Evolutionary conservation across 2,797 vertebrate species (phyloP).

Genomic region (Enteromius mattozi): DNA sequence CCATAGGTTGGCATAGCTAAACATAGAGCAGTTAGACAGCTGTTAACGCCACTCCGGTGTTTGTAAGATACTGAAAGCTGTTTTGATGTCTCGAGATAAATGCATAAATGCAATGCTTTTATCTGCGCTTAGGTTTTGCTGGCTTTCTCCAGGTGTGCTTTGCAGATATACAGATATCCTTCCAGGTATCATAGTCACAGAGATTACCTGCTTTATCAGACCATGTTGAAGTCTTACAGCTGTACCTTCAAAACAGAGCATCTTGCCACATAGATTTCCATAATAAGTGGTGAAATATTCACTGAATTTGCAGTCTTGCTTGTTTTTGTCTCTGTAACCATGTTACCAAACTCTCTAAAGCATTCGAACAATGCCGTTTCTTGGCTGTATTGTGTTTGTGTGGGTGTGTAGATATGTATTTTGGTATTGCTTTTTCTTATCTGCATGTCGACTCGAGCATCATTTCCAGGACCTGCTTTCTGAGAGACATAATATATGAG

Average conservation of each 20-base stretch:
- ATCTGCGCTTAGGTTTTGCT: conserved; percentile 4
- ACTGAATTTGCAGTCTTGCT: neutral
- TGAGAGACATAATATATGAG: neutral
- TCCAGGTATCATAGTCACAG: neutral
- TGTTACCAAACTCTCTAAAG: neutral
- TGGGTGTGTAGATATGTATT: neutral
- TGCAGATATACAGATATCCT: neutral
- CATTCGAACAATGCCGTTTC: neutral
- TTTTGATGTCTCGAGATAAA: conserved; percentile 38
- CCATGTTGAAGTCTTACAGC: neutral
- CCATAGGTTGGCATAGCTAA: conserved; percentile 65
- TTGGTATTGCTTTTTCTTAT: neutral
- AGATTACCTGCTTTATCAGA: neutral
- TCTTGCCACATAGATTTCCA: neutral
- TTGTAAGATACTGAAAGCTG: conserved; percentile 20
- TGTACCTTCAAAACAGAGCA: neutral
- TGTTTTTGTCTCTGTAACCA: neutral
- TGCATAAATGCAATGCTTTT: neutral
- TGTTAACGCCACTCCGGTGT: conserved; percentile 64
- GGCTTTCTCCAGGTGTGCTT: neutral
- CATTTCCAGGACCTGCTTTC: neutral
- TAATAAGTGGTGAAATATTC: neutral
- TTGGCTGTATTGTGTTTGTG: neutral
- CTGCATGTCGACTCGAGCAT: neutral
- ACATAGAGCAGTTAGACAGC: conserved; percentile 68